Percentiles rank a stretch among this genome's conserved stretches.
These are phyloP conservation scores for Dendrolimus pini DNA, from an alignment of 2,888 invertebrate genomes.

Conservation along the genomic window DNA sequence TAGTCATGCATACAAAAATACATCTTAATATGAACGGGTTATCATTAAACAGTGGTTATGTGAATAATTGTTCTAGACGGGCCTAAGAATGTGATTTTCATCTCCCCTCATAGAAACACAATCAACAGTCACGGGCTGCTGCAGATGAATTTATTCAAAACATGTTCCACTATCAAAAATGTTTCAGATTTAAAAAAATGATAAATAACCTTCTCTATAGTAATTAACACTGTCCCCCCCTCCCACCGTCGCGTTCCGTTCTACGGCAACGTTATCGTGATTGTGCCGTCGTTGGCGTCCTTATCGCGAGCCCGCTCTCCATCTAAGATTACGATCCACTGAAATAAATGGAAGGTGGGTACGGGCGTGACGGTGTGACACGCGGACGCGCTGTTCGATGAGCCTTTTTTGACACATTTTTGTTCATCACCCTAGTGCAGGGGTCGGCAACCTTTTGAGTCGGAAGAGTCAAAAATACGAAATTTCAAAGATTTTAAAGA, in stretches of 20 bases:
- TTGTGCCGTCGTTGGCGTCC: constrained; percentile 33
- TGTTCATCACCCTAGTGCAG: too few relatives aligned
- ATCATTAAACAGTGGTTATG: too few relatives aligned
- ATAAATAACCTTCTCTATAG: constrained; percentile 26
- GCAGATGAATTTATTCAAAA: neutral
- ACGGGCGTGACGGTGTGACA: constrained; percentile 49
- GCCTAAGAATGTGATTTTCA: too few relatives aligned
- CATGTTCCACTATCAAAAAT: neutral
- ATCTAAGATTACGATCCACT: constrained; percentile 46
- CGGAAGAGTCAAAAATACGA: too few relatives aligned
- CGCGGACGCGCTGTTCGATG: constrained; percentile 23
- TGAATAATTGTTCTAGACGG: too few relatives aligned
- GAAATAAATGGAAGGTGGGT: constrained; percentile 52
- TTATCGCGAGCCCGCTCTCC: constrained; percentile 39
- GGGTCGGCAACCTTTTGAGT: too few relatives aligned
- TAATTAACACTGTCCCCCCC: constrained; percentile 24
- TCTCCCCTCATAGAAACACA: neutral
- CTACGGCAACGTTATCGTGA: constrained; percentile 33
- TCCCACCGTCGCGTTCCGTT: constrained; percentile 22
- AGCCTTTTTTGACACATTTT: constrained; percentile 12
- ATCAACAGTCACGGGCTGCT: neutral
- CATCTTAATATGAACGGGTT: too few relatives aligned
- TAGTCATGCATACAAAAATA: too few relatives aligned
- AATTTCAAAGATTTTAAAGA: too few relatives aligned
- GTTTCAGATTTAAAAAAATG: neutral